Evolutionary conservation across 2,888 invertebrate species (phyloP), one percentile per base, ranked within the genome.

Genomic region (Nipponacmea schrenckii): DNA sequence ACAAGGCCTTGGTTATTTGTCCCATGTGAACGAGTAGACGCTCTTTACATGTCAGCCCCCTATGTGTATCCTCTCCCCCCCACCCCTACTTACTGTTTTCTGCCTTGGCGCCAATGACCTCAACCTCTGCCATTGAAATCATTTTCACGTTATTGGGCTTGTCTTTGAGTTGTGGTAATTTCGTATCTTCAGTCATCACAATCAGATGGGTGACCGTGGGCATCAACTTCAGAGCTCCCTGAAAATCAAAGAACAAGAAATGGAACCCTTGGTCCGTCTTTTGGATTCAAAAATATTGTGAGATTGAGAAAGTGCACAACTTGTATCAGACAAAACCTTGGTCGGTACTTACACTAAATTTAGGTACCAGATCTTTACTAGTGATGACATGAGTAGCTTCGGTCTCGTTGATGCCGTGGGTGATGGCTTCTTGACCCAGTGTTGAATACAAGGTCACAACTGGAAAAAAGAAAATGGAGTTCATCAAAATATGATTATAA

Each of bases 381-480:
- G 98, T 98, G 87, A 99, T 94, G 50, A 98, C 94, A 12, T 95
- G 94, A 64, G 94, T 93, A 0, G 96, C 97, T 88, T 97, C 96
- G 0, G 98, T 97, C 91, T 99, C 97, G 88, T 96, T 96, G 86
- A 99, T 94, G 81, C 97, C 97, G 90, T 97, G 97, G 8, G 95
- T 93, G 75, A 99, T 95, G 1, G 97, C 98, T 10, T 98, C 98
- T 86, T 97, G 96, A 48, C 98, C 97, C 17, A 99, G 91, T 0
- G 98, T 98, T 1, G 98, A 95, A 89, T 99, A 99, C 81, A 99
- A 94, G 0, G 98, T 99, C 2, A 97, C 97, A 86, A 98, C 94
- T 92, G 91, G 72, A 86, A 84, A 50, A 67, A 64, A 72, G 48
- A 31, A 73, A 26, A n/a, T 26, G 44, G 39, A 39, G 10, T 31